Percentiles rank a stretch among this genome's conserved stretches.
Conservation (phyloP, 2,888 invertebrate genomes). For the Shargacucullia verbasci region DNA sequence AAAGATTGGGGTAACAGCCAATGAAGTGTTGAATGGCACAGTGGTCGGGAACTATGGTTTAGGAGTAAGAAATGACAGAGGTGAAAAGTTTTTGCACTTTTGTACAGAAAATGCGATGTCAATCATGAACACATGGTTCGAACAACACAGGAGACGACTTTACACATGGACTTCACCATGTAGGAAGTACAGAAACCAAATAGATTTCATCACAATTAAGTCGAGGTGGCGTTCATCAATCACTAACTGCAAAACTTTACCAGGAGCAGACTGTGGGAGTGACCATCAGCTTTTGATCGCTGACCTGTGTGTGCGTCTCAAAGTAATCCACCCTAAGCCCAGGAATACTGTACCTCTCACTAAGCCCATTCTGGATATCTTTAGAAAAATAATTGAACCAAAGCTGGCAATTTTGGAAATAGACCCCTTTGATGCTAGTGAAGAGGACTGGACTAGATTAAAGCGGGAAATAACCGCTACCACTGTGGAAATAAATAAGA, state of each 20-base stretch:
- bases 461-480: too few relatives aligned
- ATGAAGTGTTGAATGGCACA: too few relatives aligned
- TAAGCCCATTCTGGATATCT: too few relatives aligned
- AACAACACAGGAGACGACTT: not conserved
- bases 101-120: not conserved
- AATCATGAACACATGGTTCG: conserved; percentile 1
- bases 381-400: too few relatives aligned
- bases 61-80: too few relatives aligned
- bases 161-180: conserved; percentile 2
- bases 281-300: not conserved
- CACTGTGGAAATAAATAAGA: too few relatives aligned
- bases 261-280: conserved; percentile 2
- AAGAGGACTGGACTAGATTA: too few relatives aligned
- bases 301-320: not conserved
- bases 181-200: not conserved
- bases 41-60: too few relatives aligned
- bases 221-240: not conserved
- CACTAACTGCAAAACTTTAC: not conserved
- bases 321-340: not conserved
- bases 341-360: not conserved
- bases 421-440: too few relatives aligned
- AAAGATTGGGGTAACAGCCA: not conserved
- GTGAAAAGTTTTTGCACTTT: not conserved
- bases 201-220: not conserved
- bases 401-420: too few relatives aligned